Percentiles rank a stretch among this genome's conserved stretches.
Evolutionary conservation across 2,113 vertebrate species (phyloP).

Genomic region (Nematolebias whitei): DNA sequence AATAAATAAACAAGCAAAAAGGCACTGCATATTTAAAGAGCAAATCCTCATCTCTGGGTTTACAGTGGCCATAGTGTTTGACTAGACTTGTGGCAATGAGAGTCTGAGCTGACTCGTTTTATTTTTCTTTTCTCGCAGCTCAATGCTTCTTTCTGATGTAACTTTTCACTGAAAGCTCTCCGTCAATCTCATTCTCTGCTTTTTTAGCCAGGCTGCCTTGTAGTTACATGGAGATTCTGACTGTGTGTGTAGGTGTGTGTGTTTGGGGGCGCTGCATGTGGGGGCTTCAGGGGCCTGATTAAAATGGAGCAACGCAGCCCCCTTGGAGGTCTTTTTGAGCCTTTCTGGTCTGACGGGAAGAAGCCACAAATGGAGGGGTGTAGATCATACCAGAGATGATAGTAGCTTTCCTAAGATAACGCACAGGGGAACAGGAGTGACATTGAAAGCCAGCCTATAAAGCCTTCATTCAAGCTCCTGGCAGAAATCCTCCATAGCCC

Average conservation of each 20-base stretch:
- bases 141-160: constrained; percentile 59
- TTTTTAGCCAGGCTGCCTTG: constrained; percentile 47
- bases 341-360: constrained; percentile 31
- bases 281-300: constrained; percentile 51
- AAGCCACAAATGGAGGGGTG: constrained; percentile 54
- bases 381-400: constrained; percentile 77
- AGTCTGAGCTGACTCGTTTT: constrained; percentile 63
- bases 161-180: constrained; percentile 54
- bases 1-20: constrained; percentile 35
- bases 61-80: constrained; percentile 40
- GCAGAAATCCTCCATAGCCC: constrained; percentile 48
- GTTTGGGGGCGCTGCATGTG: neutral
- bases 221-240: constrained; percentile 52
- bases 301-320: constrained; percentile 54
- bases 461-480: constrained; percentile 73
- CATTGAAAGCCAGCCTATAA: constrained; percentile 74
- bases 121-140: constrained; percentile 53
- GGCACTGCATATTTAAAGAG: constrained; percentile 50
- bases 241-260: constrained; percentile 14
- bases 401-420: constrained; percentile 67
- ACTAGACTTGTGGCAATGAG: constrained; percentile 54
- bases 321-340: constrained; percentile 40
- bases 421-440: constrained; percentile 59
- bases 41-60: constrained; percentile 46
- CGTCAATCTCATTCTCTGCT: constrained; percentile 48